These are phyloP conservation scores for Cyphomyrmex costatus DNA, from an alignment of 1,140 invertebrate genomes.

Conservation along the genomic window DNA sequence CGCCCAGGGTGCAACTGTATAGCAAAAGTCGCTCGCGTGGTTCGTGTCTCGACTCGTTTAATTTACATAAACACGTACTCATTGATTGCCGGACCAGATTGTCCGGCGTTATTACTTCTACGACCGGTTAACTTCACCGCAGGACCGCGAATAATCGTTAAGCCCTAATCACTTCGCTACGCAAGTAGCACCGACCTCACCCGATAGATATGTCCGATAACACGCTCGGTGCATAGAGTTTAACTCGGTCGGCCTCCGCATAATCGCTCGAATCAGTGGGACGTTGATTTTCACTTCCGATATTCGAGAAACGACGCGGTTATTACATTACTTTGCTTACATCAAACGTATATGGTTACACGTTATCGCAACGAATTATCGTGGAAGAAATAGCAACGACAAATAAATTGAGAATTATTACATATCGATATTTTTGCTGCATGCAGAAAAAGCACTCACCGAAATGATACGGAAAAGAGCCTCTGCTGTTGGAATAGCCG, in stretches of 20 bases:
- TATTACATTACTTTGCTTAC: conserved; percentile 48
- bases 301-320: conserved; percentile 42
- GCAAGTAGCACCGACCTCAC: conserved; percentile 60
- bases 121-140: conserved; percentile 79
- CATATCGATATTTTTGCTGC: conserved; percentile 18
- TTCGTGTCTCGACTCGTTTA: conserved; percentile 82
- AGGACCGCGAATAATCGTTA: conserved; percentile 74
- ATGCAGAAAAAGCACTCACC: conserved; percentile 78
- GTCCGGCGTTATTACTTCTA: conserved; percentile 83
- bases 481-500: conserved; percentile 75
- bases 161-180: conserved; percentile 73
- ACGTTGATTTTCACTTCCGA: conserved; percentile 55
- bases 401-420: conserved; percentile 23
- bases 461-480: conserved; percentile 77
- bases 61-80: conserved; percentile 86
- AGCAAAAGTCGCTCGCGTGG: conserved; percentile 79
- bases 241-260: conserved; percentile 17
- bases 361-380: conserved; percentile 35
- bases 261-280: conserved; percentile 41
- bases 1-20: conserved; percentile 65
- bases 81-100: conserved; percentile 84
- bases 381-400: conserved; percentile 16
- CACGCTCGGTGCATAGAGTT: conserved; percentile 13
- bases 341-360: background rate
- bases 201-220: conserved; percentile 55